These are phyloP conservation scores for Rhodeus uyekii DNA, from an alignment of 2,797 vertebrate genomes.

Conservation along the genomic window DNA sequence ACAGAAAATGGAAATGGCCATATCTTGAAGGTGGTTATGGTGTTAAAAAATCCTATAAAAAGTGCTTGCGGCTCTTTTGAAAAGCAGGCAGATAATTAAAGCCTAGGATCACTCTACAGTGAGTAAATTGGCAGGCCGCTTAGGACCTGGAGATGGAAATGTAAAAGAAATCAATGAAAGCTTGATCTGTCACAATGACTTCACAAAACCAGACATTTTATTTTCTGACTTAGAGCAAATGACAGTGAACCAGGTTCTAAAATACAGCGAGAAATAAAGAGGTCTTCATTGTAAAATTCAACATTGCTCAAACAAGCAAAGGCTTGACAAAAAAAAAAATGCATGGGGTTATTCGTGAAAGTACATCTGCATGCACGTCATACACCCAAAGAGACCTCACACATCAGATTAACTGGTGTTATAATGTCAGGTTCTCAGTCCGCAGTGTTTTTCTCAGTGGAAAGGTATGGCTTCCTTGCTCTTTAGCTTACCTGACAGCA, in stretches of 20 bases:
- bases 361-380: constrained; percentile 1
- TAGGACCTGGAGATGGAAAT: constrained; percentile 49
- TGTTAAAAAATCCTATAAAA: constrained; percentile 50
- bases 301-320: neutral
- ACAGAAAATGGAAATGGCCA: constrained; percentile 30
- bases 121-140: constrained; percentile 57
- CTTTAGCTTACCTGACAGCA: constrained; percentile 5
- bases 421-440: constrained; percentile 1
- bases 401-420: neutral
- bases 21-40: constrained; percentile 36
- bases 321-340: constrained; percentile 2
- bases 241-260: neutral
- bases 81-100: constrained; percentile 56
- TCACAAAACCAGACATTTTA: constrained; percentile 1
- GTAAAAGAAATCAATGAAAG: constrained; percentile 51
- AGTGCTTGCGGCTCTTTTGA: constrained; percentile 45
- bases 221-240: constrained; percentile 1
- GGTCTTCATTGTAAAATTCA: neutral
- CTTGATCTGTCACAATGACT: constrained; percentile 48
- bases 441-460: neutral
- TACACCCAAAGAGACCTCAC: neutral
- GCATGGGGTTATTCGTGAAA: constrained; percentile 12
- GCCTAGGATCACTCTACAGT: constrained; percentile 46
- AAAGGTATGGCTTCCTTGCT: constrained; percentile 6
- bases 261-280: constrained; percentile 10